Evolutionary conservation across 2,797 vertebrate species (phyloP), one percentile per base, ranked within the genome.

Genomic region (Myiotriccus ornatus): DNA sequence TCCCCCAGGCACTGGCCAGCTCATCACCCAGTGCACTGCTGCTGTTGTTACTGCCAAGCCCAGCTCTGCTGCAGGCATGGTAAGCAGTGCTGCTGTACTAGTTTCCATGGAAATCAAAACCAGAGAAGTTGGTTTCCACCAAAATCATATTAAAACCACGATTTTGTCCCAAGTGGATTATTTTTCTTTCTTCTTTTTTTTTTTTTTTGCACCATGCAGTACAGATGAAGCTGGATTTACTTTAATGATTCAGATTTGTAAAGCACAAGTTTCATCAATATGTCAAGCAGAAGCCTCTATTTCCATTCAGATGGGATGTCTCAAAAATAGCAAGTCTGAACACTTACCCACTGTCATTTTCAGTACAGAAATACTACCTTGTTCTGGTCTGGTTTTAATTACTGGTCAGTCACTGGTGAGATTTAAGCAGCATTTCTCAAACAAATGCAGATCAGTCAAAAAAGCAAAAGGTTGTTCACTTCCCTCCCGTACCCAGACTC

Each of bases 101-200:
- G 97, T 98, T 97, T 97, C 98, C 96, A 97, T 95, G 96, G 98
- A 97, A 97, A 97, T 95, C 56, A 89, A 87, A 94, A 52, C 70
- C 67, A 62, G 43, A 90, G 62, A 95, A 95, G 94, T 93, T 97
- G 76, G 44, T 94, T 94, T 75, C 90, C 28, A n/a, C 89, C 89
- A 74, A 95, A 95, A 92, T 85, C 67, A 81, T 41, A 89, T 90
- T 94, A 62, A 89, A 91, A 50, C 79, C 79, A 68, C 39, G 68
- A 49, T 68, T 80, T 85, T 70, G 56, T 92, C 95, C 70, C 73
- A 34, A 57, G 41, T 46, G 74, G 80, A 69, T 95, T 94, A 82
- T 67, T 90, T 83, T 74, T 80, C 39, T 32, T 20, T 35, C 55
- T 44, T 41, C 14, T 41, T 53, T 65, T 57, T 15, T 10, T 16